Evolutionary conservation across 2,113 vertebrate species (phyloP).

Genomic region (Collichthys lucidus): DNA sequence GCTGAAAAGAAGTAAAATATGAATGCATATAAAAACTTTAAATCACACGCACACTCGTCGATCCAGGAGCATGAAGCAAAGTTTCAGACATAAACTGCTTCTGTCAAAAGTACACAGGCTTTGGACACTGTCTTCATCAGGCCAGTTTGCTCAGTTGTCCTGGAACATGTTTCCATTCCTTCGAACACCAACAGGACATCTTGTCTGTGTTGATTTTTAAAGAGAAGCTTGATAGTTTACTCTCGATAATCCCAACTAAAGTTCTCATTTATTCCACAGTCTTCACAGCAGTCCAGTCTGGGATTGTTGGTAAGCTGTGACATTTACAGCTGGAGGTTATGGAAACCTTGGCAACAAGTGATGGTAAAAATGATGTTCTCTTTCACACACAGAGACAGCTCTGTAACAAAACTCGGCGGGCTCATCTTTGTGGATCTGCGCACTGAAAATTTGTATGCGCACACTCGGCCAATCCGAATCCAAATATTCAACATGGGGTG

Average conservation of each 20-base stretch:
- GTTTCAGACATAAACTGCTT: no score
- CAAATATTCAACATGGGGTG: not conserved
- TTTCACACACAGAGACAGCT: not conserved
- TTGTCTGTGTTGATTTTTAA: not conserved
- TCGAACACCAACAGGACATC: not conserved
- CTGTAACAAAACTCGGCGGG: not conserved
- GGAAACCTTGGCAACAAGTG: slow-evolving; percentile 31
- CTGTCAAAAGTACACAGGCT: no score
- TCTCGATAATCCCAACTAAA: not conserved
- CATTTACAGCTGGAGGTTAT: not conserved
- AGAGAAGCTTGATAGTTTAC: not conserved
- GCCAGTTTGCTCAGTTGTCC: not conserved
- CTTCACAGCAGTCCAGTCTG: not conserved
- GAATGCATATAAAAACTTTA: not conserved
- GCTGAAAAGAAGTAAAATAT: not conserved
- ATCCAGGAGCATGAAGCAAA: not conserved
- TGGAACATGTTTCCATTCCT: not conserved
- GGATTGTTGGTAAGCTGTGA: not conserved
- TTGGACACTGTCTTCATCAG: no score
- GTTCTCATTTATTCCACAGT: not conserved
- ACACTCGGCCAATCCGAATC: slow-evolving; percentile 10
- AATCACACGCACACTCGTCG: not conserved
- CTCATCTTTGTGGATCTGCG: not conserved
- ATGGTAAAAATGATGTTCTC: not conserved
- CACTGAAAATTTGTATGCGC: not conserved